Conservation (phyloP, 2,113 vertebrate species). For the Ceyx melanurus region DNA sequence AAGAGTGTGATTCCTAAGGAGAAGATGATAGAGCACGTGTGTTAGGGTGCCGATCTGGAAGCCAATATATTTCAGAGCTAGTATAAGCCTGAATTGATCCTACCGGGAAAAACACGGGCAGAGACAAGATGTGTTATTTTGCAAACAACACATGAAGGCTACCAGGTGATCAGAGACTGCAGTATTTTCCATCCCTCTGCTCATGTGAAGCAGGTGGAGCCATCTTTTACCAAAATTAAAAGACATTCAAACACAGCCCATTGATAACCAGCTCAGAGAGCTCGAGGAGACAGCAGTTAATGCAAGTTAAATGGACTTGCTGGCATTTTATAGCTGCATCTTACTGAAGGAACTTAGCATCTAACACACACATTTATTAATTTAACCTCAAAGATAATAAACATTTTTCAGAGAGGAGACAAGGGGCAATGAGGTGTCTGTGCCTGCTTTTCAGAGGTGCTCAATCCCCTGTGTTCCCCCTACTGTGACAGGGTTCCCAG, state of each 20-base stretch:
- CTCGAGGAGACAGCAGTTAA: background rate
- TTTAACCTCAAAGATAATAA: background rate
- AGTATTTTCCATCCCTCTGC: constrained; percentile 1
- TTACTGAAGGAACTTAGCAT: background rate
- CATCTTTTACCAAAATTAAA: constrained; percentile 36
- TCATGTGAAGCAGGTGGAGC: constrained; percentile 4
- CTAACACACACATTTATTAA: background rate
- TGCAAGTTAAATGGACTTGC: background rate
- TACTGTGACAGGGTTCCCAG: rapidly evolving
- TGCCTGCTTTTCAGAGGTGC: background rate
- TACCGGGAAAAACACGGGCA: constrained; percentile 4
- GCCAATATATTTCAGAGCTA: constrained; percentile 49
- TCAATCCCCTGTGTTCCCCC: background rate
- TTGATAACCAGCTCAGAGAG: background rate
- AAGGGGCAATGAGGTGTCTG: background rate
- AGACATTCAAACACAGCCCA: background rate
- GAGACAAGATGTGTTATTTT: constrained; percentile 52
- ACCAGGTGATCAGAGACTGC: background rate
- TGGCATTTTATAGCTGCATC: background rate
- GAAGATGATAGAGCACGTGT: constrained; percentile 7
- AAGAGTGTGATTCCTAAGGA: constrained; percentile 38
- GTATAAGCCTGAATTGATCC: background rate
- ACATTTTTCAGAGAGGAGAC: background rate
- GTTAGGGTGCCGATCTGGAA: constrained; percentile 50
- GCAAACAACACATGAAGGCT: constrained; percentile 49